A percentile compares a stretch with the other conserved stretches of the same genome.
phyloP scores from a whole-genome alignment of 2,888 invertebrate species.

The Limnephilus lunatus region DNA sequence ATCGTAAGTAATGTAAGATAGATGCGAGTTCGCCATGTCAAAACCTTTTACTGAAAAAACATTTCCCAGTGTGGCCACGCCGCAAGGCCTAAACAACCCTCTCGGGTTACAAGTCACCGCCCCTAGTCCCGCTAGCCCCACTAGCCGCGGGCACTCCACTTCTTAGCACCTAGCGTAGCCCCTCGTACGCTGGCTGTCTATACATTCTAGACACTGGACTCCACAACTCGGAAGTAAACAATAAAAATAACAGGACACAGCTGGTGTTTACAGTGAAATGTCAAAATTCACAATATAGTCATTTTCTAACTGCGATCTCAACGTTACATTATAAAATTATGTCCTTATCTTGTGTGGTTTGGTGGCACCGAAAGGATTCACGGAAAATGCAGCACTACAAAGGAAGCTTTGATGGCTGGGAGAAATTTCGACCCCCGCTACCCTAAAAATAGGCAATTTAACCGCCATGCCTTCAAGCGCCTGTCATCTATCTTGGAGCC shows the following conservation, averaged over 20 bases:
- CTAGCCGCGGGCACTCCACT: neutral
- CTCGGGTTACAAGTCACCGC: slow-evolving; percentile 6
- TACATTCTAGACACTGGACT: neutral
- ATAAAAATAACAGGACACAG: neutral
- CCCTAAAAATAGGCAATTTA: neutral
- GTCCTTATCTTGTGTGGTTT: neutral
- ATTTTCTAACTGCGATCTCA: neutral
- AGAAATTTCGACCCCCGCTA: neutral
- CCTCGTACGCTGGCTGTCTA: neutral
- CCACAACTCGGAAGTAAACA: slow-evolving; percentile 12
- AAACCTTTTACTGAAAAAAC: neutral
- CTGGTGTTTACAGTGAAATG: neutral
- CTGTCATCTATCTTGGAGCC: neutral
- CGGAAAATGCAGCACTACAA: neutral
- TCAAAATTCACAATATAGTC: neutral
- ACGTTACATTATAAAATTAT: neutral
- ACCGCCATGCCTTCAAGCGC: neutral
- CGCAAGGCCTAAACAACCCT: slow-evolving; percentile 21
- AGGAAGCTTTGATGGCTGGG: neutral
- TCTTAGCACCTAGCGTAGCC: neutral
- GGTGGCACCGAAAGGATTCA: neutral
- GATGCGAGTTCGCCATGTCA: neutral
- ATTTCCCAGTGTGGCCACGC: slow-evolving; percentile 10
- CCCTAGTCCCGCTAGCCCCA: neutral
- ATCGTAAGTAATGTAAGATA: neutral